These are phyloP conservation scores for Capreolus pygargus DNA, from an alignment of 2,113 vertebrate genomes.

Conservation along the genomic window DNA sequence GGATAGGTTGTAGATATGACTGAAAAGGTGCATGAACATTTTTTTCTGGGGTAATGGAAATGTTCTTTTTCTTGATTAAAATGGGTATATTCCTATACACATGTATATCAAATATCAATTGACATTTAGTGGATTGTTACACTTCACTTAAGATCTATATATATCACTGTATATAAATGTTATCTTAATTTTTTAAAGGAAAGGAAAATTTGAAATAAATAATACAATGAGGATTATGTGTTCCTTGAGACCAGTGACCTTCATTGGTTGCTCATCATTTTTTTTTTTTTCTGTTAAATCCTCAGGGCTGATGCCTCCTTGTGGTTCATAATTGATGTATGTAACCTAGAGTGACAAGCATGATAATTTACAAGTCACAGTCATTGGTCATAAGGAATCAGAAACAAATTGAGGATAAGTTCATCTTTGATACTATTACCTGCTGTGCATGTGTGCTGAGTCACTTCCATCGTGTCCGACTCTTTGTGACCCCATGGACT, in stretches of 20 bases:
- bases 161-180: background rate
- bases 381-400: background rate
- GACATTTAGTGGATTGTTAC: background rate
- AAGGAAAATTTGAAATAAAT: background rate
- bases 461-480: rapidly evolving
- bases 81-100: background rate
- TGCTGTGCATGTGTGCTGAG: background rate
- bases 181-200: background rate
- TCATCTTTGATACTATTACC: background rate
- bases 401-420: background rate
- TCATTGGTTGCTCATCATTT: background rate
- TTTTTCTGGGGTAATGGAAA: background rate
- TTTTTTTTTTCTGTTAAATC: background rate
- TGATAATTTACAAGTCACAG: background rate
- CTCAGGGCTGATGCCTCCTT: background rate
- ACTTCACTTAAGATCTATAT: background rate
- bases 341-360: background rate
- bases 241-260: background rate
- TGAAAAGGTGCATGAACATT: background rate
- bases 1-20: background rate
- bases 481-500: background rate
- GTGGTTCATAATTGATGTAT: background rate
- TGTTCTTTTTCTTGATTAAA: background rate
- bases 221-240: background rate
- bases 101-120: background rate